These are phyloP conservation scores for Drosophila rhopaloa DNA, from an alignment of 1,140 invertebrate species.

Conservation along the genomic window DNA sequence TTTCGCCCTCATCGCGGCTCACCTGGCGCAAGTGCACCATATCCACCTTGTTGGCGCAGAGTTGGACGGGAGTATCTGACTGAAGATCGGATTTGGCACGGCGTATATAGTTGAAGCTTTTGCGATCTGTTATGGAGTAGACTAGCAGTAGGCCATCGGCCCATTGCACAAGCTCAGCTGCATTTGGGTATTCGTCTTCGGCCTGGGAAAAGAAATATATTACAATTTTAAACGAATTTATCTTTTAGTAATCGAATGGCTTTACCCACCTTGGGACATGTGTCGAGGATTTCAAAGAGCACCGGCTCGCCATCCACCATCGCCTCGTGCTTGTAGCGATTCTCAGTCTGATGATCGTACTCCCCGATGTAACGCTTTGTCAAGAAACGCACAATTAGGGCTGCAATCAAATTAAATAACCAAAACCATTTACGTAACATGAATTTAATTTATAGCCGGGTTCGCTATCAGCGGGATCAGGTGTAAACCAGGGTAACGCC, in stretches of 20 bases:
- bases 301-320: slow-evolving; percentile 95
- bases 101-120: slow-evolving; percentile 93
- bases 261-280: slow-evolving; percentile 87
- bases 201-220: slow-evolving; percentile 82
- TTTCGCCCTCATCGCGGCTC: slow-evolving; percentile 94
- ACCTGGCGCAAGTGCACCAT: slow-evolving; percentile 96
- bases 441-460: slow-evolving; percentile 56
- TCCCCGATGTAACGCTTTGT: slow-evolving; percentile 96
- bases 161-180: slow-evolving; percentile 92
- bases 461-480: slow-evolving; percentile 40
- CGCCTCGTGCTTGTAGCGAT: slow-evolving; percentile 96
- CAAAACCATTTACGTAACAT: slow-evolving; percentile 52
- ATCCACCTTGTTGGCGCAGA: slow-evolving; percentile 93
- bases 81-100: slow-evolving; percentile 90
- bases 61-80: slow-evolving; percentile 88
- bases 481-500: slow-evolving; percentile 67
- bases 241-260: neutral
- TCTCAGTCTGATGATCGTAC: slow-evolving; percentile 97
- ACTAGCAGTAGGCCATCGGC: slow-evolving; percentile 95
- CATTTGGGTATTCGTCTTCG: slow-evolving; percentile 90
- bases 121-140: slow-evolving; percentile 95
- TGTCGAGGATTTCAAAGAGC: slow-evolving; percentile 96
- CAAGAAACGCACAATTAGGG: slow-evolving; percentile 94
- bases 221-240: neutral
- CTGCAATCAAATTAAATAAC: slow-evolving; percentile 86